A percentile compares a stretch with the other conserved stretches of the same genome.
These are phyloP conservation scores for Pteromalus puparum DNA, from an alignment of 1,140 invertebrate species.

Conservation along the genomic window DNA sequence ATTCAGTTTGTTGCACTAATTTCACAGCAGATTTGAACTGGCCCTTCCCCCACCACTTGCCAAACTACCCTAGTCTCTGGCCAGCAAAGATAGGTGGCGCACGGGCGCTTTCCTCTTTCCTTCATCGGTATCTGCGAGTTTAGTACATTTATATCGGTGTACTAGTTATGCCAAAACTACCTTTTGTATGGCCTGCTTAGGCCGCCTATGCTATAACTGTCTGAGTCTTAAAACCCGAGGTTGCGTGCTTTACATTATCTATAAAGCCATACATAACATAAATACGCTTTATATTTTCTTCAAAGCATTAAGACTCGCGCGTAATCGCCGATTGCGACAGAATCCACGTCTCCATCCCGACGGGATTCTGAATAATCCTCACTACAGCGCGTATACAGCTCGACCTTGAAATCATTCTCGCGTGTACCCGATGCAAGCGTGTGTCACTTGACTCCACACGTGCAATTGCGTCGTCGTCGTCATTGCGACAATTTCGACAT, in stretches of 20 bases:
- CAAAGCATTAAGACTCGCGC: not conserved
- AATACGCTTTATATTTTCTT: not conserved
- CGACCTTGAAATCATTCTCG: constrained; percentile 47
- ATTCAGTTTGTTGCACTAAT: no score
- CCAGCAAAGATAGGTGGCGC: no score
- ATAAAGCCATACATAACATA: no score
- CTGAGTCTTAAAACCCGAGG: no score
- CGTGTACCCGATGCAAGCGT: constrained; percentile 12
- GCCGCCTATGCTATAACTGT: no score
- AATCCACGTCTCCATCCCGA: not conserved
- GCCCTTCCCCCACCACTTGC: no score
- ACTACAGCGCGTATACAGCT: not conserved
- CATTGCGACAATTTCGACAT: constrained; percentile 30
- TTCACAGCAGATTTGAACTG: no score
- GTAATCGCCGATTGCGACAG: constrained; percentile 13
- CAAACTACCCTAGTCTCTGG: no score
- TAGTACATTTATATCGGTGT: no score
- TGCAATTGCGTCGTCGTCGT: constrained; percentile 31
- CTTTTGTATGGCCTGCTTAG: no score
- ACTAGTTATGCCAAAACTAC: not conserved
- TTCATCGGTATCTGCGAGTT: not conserved
- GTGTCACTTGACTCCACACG: constrained; percentile 1
- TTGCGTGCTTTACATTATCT: no score
- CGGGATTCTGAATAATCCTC: constrained; percentile 27
- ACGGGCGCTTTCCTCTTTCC: no score